A percentile compares a stretch with the other conserved stretches of the same genome.
Conservation (phyloP, 1,140 invertebrate genomes). For the Neotoxoptera formosana region DNA sequence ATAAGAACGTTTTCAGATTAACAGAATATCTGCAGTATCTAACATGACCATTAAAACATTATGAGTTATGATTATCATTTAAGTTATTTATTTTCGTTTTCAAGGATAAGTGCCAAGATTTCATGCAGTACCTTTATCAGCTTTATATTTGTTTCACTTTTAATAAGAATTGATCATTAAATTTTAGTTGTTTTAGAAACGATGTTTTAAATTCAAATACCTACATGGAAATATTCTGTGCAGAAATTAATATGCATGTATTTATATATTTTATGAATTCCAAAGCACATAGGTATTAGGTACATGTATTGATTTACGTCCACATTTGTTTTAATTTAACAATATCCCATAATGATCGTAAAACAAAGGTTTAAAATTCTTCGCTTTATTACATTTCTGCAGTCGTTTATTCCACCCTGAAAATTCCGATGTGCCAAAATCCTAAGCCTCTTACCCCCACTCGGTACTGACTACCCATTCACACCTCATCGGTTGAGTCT, state of each 20-base stretch:
- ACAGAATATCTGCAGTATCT: neutral
- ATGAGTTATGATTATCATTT: neutral
- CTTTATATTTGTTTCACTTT: neutral
- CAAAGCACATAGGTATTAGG: neutral
- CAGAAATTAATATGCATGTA: neutral
- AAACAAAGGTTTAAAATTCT: constrained; percentile 38
- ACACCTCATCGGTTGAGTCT: neutral
- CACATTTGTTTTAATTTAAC: constrained; percentile 33
- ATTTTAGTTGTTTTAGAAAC: neutral
- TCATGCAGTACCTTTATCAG: neutral
- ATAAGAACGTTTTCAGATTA: neutral
- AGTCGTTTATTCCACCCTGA: constrained; percentile 13
- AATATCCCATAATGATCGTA: neutral
- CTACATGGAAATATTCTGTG: neutral
- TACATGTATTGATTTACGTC: constrained; percentile 6
- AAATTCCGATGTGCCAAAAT: constrained; percentile 23
- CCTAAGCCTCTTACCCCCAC: neutral
- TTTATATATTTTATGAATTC: neutral
- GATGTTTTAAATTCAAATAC: neutral
- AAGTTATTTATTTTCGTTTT: neutral
- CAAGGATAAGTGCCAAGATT: neutral
- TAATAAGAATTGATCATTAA: neutral
- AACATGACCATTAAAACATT: neutral
- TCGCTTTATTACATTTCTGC: constrained; percentile 47
- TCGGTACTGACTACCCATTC: neutral